Base-by-base conservation (phyloP, 2,888 invertebrate species). In the Agonopterix subpropinquella region DNA sequence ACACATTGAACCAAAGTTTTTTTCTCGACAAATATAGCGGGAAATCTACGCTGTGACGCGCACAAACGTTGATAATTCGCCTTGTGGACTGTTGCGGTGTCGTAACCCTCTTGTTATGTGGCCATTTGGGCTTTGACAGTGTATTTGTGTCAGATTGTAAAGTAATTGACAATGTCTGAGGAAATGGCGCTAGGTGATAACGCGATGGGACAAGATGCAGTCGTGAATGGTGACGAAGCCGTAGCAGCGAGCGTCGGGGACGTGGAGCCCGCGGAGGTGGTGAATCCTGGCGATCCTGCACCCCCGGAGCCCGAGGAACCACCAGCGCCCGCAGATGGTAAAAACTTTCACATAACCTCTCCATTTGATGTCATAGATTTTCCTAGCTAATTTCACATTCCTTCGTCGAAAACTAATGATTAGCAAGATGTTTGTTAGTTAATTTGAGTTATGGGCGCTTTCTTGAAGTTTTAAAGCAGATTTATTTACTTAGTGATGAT, bases 131-230 rank as follows among this genome's bases (percentile, higher is more conserved):
- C 65, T 72, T 74, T 80, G 75, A 75, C 77, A 77, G 77, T 78
- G 77, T 66, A 65, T 68, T 70, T 65, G 63, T 70, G 66, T 65
- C 71, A 71, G 69, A 75, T 66, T 74, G 77, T 65, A 50, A 72
- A 73, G 62, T 67, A 74, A 72, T 80, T 80, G 79, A 85, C 83
- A 80, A 87, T 87, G 87, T 87, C 87, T 56, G 85, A 85, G 58
- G 83, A 86, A 85, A 86, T 87, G 83, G 86, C 85, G 78, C 75
- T 83, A 72, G 73, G 77, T 75, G 86, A 83, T 80, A 86, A 79
- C 71, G 75, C 74, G 57, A 70, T 71, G 53, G 70, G 65, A 47
- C 80, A 81, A 55, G 80, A 81, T 65, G 65, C 67, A 64, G 73
- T 67, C 62, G 61, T 71, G 53, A 71, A 62, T 52, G 70, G 62